Percentiles rank a stretch among this genome's conserved stretches.
Conservation (phyloP, 2,113 vertebrate species). For the Paradisaea rubra region DNA sequence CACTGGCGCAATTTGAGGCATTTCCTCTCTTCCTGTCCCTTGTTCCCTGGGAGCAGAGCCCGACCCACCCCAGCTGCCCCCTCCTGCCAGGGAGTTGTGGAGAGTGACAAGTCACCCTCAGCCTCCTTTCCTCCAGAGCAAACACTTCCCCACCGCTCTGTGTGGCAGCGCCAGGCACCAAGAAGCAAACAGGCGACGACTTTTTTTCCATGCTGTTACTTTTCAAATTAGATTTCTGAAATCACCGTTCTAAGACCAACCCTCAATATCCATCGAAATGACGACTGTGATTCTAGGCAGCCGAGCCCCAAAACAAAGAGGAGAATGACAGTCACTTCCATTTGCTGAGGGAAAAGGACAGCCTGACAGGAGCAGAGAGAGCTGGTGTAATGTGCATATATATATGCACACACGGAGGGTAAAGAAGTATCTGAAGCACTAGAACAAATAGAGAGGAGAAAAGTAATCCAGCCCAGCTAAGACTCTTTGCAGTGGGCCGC, state of each 20-base stretch:
- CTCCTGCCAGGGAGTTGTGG: not conserved
- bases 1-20: accelerated
- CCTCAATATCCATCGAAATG: not conserved
- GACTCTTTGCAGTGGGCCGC: not conserved
- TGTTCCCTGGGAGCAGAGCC: not conserved
- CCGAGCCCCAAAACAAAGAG: not conserved
- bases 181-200: not conserved
- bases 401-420: not conserved
- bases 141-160: not conserved
- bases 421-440: not conserved
- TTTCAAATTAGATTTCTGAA: not conserved
- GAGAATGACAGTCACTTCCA: not conserved
- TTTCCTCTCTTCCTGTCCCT: not conserved
- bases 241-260: not conserved
- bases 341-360: not conserved
- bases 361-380: not conserved
- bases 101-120: not conserved
- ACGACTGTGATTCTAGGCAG: not conserved
- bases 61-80: accelerated
- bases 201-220: not conserved
- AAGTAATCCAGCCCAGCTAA: not conserved
- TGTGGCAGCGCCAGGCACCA: not conserved
- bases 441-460: not conserved
- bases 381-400: not conserved
- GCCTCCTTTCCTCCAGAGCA: not conserved